Evolutionary conservation across 2,113 vertebrate species (phyloP).

Genomic region (Pithys albifrons): DNA sequence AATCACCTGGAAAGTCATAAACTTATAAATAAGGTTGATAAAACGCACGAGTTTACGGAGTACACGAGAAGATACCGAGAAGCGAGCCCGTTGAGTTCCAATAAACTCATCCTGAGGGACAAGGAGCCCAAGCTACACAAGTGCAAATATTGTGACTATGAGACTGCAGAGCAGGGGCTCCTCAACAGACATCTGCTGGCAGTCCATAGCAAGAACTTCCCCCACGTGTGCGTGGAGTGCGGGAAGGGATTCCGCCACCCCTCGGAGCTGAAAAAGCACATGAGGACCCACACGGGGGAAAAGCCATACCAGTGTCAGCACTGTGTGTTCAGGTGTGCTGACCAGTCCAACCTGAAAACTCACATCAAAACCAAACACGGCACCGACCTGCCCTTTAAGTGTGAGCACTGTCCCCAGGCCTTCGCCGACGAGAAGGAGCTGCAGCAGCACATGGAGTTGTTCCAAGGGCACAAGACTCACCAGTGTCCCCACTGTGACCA

Average conservation of each 20-base stretch:
- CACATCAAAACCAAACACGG: constrained; percentile 98
- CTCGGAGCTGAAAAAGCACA: constrained; percentile 98
- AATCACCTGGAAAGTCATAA: constrained; percentile 99
- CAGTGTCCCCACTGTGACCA: constrained; percentile 98
- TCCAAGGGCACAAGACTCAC: constrained; percentile 98
- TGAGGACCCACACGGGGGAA: constrained; percentile 98
- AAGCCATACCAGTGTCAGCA: constrained; percentile 98
- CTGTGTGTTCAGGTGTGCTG: constrained; percentile 95
- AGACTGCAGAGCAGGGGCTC: constrained; percentile 95
- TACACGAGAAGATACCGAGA: constrained; percentile 94
- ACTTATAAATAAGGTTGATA: constrained; percentile 90
- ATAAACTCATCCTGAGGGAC: constrained; percentile 96
- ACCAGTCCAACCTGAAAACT: constrained; percentile 99
- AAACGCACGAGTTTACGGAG: constrained; percentile 88
- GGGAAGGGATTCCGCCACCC: constrained; percentile 98
- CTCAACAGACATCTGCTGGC: constrained; percentile 95
- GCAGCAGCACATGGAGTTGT: constrained; percentile 89
- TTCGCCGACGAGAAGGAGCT: constrained; percentile 93
- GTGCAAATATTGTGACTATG: constrained; percentile 98
- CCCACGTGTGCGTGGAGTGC: constrained; percentile 96
- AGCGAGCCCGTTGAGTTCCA: constrained; percentile 93
- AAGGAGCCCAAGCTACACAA: constrained; percentile 94
- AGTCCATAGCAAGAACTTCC: constrained; percentile 97
- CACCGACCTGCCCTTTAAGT: constrained; percentile 92
- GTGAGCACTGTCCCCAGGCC: constrained; percentile 95